Percentiles rank a stretch among this genome's conserved stretches.
Evolutionary conservation across 2,113 vertebrate species (phyloP).

Genomic region (Triplophysa dalaica): DNA sequence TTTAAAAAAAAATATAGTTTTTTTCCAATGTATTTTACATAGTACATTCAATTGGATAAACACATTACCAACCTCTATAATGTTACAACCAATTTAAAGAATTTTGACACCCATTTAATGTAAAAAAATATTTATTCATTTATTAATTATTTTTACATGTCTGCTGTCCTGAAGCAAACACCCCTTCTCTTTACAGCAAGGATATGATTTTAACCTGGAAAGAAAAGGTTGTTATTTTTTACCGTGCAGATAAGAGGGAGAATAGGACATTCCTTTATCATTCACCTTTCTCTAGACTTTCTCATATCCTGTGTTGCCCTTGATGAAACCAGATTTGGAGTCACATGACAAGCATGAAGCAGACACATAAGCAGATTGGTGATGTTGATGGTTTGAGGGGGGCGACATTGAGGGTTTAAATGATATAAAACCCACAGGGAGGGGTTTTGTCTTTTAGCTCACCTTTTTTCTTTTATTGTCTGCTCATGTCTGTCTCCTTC

Average conservation of each 20-base stretch:
- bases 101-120: too few relatives aligned
- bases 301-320: conserved; percentile 36
- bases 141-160: too few relatives aligned
- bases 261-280: neutral
- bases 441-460: conserved; percentile 31
- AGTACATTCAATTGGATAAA: too few relatives aligned
- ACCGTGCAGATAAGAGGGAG: neutral
- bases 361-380: neutral
- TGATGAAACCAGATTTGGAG: conserved; percentile 26
- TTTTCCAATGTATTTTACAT: too few relatives aligned
- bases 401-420: neutral
- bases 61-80: too few relatives aligned
- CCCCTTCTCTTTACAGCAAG: neutral
- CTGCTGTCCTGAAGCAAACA: neutral
- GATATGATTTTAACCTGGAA: neutral
- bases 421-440: conserved; percentile 21
- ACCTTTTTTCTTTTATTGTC: conserved; percentile 31
- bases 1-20: too few relatives aligned
- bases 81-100: too few relatives aligned
- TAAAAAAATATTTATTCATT: too few relatives aligned
- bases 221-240: neutral
- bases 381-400: neutral
- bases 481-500: neutral
- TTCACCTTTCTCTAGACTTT: conserved; percentile 35
- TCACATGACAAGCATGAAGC: conserved; percentile 20